phyloP scores from a whole-genome alignment of 2,888 invertebrate species.

The Drosophila anomalata region DNA sequence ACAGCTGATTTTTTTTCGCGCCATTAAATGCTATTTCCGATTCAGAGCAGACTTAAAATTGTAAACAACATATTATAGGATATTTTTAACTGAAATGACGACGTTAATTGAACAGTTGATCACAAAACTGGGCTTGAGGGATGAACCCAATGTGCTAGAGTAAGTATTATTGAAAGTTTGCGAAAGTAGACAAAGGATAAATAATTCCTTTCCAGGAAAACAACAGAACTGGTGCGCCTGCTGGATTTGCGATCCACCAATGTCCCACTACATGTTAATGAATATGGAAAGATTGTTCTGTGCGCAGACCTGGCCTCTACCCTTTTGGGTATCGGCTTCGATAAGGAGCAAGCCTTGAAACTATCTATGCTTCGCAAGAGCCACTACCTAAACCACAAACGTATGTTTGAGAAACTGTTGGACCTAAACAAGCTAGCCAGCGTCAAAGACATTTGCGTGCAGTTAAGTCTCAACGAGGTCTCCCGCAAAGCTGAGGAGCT shows the following conservation, averaged over 20 bases:
- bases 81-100: slow-evolving; percentile 58
- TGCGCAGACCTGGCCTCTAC: slow-evolving; percentile 87
- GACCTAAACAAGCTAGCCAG: slow-evolving; percentile 86
- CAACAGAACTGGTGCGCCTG: slow-evolving; percentile 80
- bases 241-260: slow-evolving; percentile 81
- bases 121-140: slow-evolving; percentile 78
- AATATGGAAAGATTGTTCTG: slow-evolving; percentile 86
- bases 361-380: slow-evolving; percentile 86
- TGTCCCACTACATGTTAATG: slow-evolving; percentile 84
- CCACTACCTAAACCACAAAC: slow-evolving; percentile 85
- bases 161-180: slow-evolving; percentile 44
- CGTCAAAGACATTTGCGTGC: slow-evolving; percentile 86
- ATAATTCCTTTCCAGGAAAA: slow-evolving; percentile 69
- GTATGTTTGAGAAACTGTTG: slow-evolving; percentile 86
- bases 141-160: slow-evolving; percentile 76
- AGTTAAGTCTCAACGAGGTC: slow-evolving; percentile 85
- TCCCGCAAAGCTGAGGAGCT: slow-evolving; percentile 85
- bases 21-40: slow-evolving; percentile 18
- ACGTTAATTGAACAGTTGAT: slow-evolving; percentile 79
- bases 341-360: slow-evolving; percentile 86
- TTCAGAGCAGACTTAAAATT: background rate
- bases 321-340: slow-evolving; percentile 85
- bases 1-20: slow-evolving; percentile 26
- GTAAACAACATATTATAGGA: background rate
- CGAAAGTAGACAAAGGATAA: background rate